Percentiles rank a stretch among this genome's conserved stretches.
Evolutionary conservation across 2,113 vertebrate species (phyloP).

Genomic region (Choloepus hoffmanni): DNA sequence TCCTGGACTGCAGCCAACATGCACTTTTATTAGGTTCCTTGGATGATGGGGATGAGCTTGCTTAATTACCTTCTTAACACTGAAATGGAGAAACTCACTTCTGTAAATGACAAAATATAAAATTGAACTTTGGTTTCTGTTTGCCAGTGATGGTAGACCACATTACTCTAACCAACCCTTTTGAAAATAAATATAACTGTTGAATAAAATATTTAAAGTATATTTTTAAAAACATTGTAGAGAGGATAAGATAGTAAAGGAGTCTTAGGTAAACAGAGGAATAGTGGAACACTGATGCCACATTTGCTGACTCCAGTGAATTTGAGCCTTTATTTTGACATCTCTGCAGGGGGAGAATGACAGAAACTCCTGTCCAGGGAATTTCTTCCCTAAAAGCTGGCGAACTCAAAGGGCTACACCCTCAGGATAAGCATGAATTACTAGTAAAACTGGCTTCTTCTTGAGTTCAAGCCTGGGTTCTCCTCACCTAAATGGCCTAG

Average conservation of each 20-base stretch:
- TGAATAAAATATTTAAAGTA: neutral
- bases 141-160: neutral
- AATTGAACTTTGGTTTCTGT: neutral
- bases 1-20: neutral
- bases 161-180: neutral
- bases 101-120: neutral
- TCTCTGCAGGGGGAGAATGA: fast-evolving
- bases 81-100: neutral
- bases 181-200: neutral
- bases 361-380: too few relatives aligned
- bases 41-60: neutral
- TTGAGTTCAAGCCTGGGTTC: neutral
- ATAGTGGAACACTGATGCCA: fast-evolving
- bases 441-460: neutral
- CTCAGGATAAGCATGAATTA: neutral
- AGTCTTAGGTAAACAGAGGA: neutral
- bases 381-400: neutral
- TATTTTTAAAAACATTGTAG: neutral
- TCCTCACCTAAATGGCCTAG: neutral
- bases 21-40: neutral
- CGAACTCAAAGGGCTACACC: too few relatives aligned
- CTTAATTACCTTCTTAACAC: neutral
- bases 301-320: neutral
- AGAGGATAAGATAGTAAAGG: neutral
- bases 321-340: neutral